Conservation (phyloP, 2,797 vertebrate genomes). For the Poeciliopsis turneri region DNA sequence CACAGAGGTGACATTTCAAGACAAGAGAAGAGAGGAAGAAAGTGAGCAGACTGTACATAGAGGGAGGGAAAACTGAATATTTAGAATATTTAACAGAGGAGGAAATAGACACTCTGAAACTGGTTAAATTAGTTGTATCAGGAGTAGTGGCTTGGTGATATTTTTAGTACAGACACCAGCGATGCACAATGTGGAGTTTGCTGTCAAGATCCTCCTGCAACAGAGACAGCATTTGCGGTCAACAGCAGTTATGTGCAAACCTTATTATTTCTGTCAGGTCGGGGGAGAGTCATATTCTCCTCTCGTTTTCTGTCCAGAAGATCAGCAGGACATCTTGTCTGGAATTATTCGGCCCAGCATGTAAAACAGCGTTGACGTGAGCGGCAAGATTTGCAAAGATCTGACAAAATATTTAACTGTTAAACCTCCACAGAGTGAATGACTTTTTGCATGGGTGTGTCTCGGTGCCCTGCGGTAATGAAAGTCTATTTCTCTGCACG, state of each 20-base stretch:
- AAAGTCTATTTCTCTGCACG: conserved; percentile 3
- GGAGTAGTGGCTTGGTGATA: neutral
- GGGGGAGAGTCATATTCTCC: neutral
- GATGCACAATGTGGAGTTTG: conserved; percentile 15
- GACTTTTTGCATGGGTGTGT: neutral
- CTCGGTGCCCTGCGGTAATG: neutral
- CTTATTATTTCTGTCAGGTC: conserved; percentile 5
- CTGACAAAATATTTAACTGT: neutral
- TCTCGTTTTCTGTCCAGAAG: neutral
- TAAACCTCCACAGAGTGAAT: neutral
- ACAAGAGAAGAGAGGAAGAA: conserved; percentile 1
- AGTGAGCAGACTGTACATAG: neutral
- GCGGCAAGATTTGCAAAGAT: conserved; percentile 6
- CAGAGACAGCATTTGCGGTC: conserved; percentile 13
- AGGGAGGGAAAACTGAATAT: neutral
- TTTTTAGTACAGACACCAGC: neutral
- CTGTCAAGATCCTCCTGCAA: neutral
- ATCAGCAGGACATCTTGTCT: neutral
- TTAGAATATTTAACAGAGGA: neutral
- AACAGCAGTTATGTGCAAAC: neutral
- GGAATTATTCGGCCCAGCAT: conserved; percentile 15
- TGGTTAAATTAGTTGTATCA: neutral
- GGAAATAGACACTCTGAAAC: neutral
- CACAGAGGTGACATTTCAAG: neutral
- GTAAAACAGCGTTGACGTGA: neutral